A percentile compares a stretch with the other conserved stretches of the same genome.
phyloP scores from a whole-genome alignment of 2,888 invertebrate genomes.

The Biston stratarius region DNA sequence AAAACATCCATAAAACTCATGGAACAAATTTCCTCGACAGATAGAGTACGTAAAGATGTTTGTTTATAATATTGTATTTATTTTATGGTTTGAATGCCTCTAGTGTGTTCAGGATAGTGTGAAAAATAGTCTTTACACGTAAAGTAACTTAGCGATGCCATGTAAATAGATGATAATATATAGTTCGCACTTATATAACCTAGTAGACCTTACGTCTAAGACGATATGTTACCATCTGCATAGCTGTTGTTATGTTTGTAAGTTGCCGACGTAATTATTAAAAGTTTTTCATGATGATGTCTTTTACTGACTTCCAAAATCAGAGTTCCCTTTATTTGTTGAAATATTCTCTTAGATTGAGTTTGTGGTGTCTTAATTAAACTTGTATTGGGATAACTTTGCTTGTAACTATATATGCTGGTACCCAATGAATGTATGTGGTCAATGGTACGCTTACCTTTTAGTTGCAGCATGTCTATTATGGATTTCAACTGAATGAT shows the following conservation, averaged over 20 bases:
- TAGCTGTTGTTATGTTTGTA: constrained; percentile 76
- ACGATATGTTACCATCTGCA: constrained; percentile 41
- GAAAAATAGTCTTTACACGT: constrained; percentile 47
- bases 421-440: too few relatives aligned
- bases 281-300: constrained; percentile 65
- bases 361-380: too few relatives aligned
- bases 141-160: constrained; percentile 61
- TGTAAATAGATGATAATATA: constrained; percentile 71
- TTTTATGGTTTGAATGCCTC: constrained; percentile 26
- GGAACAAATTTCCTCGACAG: constrained; percentile 37
- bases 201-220: constrained; percentile 28
- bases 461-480: too few relatives aligned
- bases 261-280: constrained; percentile 60
- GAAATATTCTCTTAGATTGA: too few relatives aligned
- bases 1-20: constrained; percentile 43
- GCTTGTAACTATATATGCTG: too few relatives aligned
- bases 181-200: constrained; percentile 50
- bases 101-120: constrained; percentile 37
- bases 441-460: too few relatives aligned
- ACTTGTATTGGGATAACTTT: too few relatives aligned
- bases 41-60: constrained; percentile 14
- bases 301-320: constrained; percentile 36
- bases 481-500: too few relatives aligned
- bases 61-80: constrained; percentile 29
- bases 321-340: too few relatives aligned